Evolutionary conservation across 1,140 invertebrate genomes (phyloP), one percentile per base, ranked within the genome.

Genomic region (Macrosteles quadrilineatus): DNA sequence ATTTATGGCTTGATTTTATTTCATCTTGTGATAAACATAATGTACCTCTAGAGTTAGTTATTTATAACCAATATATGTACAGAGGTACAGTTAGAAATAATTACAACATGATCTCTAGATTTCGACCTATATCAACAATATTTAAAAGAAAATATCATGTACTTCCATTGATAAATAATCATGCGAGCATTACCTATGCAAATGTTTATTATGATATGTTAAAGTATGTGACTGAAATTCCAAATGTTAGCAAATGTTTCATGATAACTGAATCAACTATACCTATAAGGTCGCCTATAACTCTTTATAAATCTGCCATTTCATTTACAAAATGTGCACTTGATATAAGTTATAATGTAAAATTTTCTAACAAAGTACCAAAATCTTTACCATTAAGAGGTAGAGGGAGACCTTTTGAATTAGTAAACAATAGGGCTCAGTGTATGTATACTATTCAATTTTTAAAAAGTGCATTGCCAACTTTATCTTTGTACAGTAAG

Each of bases 331-430:
- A 25, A 19, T 53, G 47, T 19, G 47, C 14, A n/a, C 14, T 53
- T 53, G 47, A 53, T 53, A 19, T 53, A 6, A 53, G 47, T 53
- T 53, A 53, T n/a, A 53, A 53, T 53, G 47, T 53, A 9, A 53
- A 53, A 53, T 53, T 53, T 53, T n/a, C 47, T 4, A n/a, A n/a
- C 23, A 53, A 25, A 53, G 32, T 36, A 36, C 47, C 47, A 4
- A 3, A 19, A 9, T 53, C 23, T 19, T 25, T 53, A n/a, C 47
- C 47, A 3, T 19, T 19, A n/a, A n/a, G 23, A n/a, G 17, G 23
- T 9, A n/a, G 47, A 53, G n/a, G n/a, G 3, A 53, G n/a, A 53
- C 6, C 6, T 4, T 53, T 53, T 53, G 47, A 53, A 53, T n/a
- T 25, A 19, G 47, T 19, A 53, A 53, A 53, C 23, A 53, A 53